Conservation (phyloP, 2,888 invertebrate genomes). For the Melanostoma mellinum region DNA sequence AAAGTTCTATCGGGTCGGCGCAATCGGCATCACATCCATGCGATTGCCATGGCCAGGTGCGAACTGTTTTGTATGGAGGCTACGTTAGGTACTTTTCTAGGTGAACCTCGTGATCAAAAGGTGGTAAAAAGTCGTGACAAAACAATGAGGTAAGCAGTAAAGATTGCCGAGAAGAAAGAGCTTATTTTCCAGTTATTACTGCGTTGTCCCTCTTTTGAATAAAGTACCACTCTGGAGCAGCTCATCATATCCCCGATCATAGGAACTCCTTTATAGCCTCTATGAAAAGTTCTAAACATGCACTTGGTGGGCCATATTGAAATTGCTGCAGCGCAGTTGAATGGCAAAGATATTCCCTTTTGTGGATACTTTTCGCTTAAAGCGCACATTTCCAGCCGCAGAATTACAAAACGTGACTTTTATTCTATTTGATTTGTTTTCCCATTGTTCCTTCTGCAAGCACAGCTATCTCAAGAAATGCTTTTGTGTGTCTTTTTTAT, state of each 20-base stretch:
- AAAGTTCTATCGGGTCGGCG: no score
- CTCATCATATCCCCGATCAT: conserved; percentile 22
- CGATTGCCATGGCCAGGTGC: conserved; percentile 36
- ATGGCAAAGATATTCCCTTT: conserved; percentile 49
- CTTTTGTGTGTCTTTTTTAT: conserved; percentile 28
- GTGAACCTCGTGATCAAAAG: conserved; percentile 71
- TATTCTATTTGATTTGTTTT: conserved; percentile 64
- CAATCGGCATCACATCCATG: not conserved
- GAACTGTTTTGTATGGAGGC: conserved; percentile 12
- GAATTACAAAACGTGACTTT: conserved; percentile 60
- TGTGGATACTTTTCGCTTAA: conserved; percentile 32
- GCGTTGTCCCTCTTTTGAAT: conserved; percentile 14
- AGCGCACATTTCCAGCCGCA: conserved; percentile 28
- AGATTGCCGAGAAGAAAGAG: conserved; percentile 21
- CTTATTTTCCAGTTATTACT: conserved; percentile 17
- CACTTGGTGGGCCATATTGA: conserved; percentile 14
- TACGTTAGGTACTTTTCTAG: conserved; percentile 53
- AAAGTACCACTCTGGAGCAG: conserved; percentile 28
- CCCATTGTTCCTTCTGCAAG: conserved; percentile 59
- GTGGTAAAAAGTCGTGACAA: conserved; percentile 72
- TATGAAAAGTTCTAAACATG: conserved; percentile 10
- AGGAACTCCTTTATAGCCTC: conserved; percentile 1
- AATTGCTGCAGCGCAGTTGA: not conserved
- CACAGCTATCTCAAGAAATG: conserved; percentile 5
- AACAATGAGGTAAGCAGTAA: conserved; percentile 56